Evolutionary conservation across 2,888 invertebrate species (phyloP).

Genomic region (Schrankia costaestrigalis): DNA sequence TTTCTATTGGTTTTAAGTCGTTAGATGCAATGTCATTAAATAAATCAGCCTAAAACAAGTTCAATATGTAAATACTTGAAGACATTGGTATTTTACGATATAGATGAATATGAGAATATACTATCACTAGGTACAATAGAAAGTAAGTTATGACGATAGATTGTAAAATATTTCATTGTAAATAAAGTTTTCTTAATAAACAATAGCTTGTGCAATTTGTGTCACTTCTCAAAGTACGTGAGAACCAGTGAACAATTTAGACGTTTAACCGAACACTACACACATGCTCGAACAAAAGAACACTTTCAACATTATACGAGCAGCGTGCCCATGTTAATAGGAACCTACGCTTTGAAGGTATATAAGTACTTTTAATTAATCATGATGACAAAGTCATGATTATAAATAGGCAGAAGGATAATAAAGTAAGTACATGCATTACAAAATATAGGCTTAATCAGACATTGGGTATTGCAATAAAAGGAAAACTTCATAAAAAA

Average conservation of each 20-base stretch:
- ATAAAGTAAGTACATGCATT: too few species aligned
- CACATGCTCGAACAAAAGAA: constrained; percentile 37
- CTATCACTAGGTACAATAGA: constrained; percentile 55
- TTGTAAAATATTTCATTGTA: constrained; percentile 77
- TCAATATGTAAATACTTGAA: too few species aligned
- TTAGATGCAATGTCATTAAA: constrained; percentile 24
- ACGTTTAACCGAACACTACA: constrained; percentile 32
- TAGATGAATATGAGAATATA: constrained; percentile 41
- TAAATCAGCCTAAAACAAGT: too few species aligned
- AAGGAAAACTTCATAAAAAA: too few species aligned
- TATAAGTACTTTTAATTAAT: background rate
- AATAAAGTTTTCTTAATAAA: constrained; percentile 73
- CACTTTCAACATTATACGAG: constrained; percentile 29
- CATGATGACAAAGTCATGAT: too few species aligned
- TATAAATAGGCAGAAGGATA: too few species aligned
- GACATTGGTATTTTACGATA: constrained; percentile 40
- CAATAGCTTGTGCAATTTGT: constrained; percentile 56
- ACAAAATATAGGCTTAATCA: too few species aligned
- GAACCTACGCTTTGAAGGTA: too few species aligned
- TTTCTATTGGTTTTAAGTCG: constrained; percentile 37
- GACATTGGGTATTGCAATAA: too few species aligned
- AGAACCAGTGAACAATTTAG: constrained; percentile 46
- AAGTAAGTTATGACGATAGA: constrained; percentile 62
- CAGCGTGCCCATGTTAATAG: background rate
- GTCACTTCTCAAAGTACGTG: constrained; percentile 55